phyloP scores from a whole-genome alignment of 1,140 invertebrate species.

The Megalonaias nervosa region DNA sequence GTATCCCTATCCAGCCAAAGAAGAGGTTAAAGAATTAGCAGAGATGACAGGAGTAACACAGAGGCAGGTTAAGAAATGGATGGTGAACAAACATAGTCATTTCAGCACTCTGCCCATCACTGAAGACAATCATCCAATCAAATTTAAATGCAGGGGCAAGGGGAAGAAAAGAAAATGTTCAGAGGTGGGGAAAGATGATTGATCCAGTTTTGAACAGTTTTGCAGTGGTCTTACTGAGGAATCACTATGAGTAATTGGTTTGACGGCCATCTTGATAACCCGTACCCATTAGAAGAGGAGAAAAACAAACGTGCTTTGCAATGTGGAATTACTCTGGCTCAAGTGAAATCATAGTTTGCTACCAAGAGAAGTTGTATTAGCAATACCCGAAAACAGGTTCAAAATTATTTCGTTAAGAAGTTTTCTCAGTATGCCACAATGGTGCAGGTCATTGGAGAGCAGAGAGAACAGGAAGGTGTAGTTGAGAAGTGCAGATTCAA shows the following conservation, averaged over 20 bases:
- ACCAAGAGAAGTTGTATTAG: slow-evolving; percentile 63
- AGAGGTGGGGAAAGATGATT: slow-evolving; percentile 32
- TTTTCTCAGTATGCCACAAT: slow-evolving; percentile 45
- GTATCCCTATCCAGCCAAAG: slow-evolving; percentile 61
- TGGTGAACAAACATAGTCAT: slow-evolving; percentile 63
- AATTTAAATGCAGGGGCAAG: slow-evolving; percentile 51
- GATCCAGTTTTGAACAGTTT: slow-evolving; percentile 18
- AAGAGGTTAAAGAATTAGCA: slow-evolving; percentile 44
- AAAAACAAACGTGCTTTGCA: slow-evolving; percentile 50
- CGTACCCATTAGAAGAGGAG: slow-evolving; percentile 63
- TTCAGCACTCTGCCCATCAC: slow-evolving; percentile 63
- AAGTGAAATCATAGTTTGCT: slow-evolving; percentile 68
- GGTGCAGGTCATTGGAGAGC: slow-evolving; percentile 45
- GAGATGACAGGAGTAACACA: slow-evolving; percentile 40
- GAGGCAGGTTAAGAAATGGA: slow-evolving; percentile 63
- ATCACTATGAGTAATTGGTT: slow-evolving; percentile 63
- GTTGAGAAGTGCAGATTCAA: slow-evolving; percentile 24
- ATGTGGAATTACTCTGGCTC: slow-evolving; percentile 52
- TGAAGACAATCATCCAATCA: slow-evolving; percentile 60
- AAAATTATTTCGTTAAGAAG: slow-evolving; percentile 56
- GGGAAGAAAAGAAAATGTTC: slow-evolving; percentile 19
- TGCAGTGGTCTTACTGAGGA: slow-evolving; percentile 46
- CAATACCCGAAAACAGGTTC: slow-evolving; percentile 56
- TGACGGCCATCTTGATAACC: slow-evolving; percentile 49
- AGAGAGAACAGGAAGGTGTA: slow-evolving; percentile 26